Evolutionary conservation across 2,797 vertebrate species (phyloP), one percentile per base, ranked within the genome.

Genomic region (Tolypeutes matacus): DNA sequence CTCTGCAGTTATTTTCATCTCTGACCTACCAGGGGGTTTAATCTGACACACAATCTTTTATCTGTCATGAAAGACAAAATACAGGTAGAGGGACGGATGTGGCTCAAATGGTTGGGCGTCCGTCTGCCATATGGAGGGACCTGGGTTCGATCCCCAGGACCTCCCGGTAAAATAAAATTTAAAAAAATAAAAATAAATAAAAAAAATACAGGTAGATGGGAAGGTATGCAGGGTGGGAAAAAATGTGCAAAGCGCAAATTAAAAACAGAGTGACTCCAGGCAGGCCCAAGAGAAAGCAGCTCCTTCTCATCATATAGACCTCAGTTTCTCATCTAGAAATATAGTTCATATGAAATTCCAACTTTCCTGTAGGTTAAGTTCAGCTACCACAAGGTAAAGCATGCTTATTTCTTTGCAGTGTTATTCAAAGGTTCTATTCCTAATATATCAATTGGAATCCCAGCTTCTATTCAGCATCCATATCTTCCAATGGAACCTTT

Each of bases 41-140:
- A 86, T 62, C 27, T 86, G 65, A 95, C 39, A 49, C 49, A 27
- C 87, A 95, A 58, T 82, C 76, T 93, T 89, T 83, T 77, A 67
- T 87, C 56, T 39, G 10, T 85, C 87, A 85, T 25, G 73, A 77
- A 81, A 93, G 69, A 60, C 36, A 39, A 78, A 2, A 25, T 13
- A 6, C 18, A 72, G 46, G 67, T 64, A 72, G 49, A 64, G n/a
- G n/a, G n/a, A n/a, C n/a, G n/a, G n/a, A n/a, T n/a, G n/a, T n/a
- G n/a, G n/a, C n/a, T n/a, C n/a, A n/a, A n/a, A n/a, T n/a, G n/a
- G n/a, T n/a, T n/a, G n/a, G n/a, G n/a, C n/a, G n/a, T n/a, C n/a
- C n/a, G n/a, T n/a, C n/a, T n/a, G n/a, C n/a, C n/a, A n/a, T n/a
- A n/a, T n/a, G n/a, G n/a, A n/a, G n/a, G n/a, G n/a, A n/a, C n/a